Evolutionary conservation across 1,140 invertebrate species (phyloP).

Genomic region (Hylaeus volcanicus): DNA sequence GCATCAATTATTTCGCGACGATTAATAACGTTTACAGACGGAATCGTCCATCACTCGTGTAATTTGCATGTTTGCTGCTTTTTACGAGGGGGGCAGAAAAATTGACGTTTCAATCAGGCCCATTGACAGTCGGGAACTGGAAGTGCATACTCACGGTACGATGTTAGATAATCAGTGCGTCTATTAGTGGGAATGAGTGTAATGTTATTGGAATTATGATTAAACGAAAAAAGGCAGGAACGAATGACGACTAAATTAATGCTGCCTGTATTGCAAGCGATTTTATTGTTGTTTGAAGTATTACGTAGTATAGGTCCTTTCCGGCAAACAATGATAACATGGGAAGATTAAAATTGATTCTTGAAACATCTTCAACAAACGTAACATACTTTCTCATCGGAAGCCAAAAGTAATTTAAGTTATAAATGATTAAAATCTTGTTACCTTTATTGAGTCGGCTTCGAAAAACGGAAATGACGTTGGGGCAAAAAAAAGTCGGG

Average conservation of each 20-base stretch:
- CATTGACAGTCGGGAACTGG: background rate
- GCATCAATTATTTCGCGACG: constrained; percentile 15
- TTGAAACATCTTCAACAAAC: too few relatives aligned
- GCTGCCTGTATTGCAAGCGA: too few relatives aligned
- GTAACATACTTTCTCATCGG: background rate
- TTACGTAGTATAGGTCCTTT: too few relatives aligned
- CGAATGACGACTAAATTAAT: too few relatives aligned
- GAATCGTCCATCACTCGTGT: constrained; percentile 36
- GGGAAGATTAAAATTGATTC: too few relatives aligned
- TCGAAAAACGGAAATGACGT: background rate
- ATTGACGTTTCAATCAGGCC: background rate
- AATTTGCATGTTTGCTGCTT: background rate
- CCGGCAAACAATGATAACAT: too few relatives aligned
- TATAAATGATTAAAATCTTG: background rate
- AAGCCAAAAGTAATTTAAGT: background rate
- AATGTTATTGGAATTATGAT: too few relatives aligned
- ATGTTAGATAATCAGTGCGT: background rate
- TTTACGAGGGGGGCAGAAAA: background rate
- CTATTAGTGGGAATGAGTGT: too few relatives aligned
- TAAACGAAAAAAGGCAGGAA: too few relatives aligned
- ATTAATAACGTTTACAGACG: constrained; percentile 39
- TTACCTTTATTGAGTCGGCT: background rate
- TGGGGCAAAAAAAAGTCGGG: background rate
- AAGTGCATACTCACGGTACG: too few relatives aligned
- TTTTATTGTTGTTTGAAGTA: too few relatives aligned